Percentiles rank a stretch among this genome's conserved stretches.
Evolutionary conservation across 1,140 invertebrate genomes (phyloP).

Genomic region (Bombus sibiricus): DNA sequence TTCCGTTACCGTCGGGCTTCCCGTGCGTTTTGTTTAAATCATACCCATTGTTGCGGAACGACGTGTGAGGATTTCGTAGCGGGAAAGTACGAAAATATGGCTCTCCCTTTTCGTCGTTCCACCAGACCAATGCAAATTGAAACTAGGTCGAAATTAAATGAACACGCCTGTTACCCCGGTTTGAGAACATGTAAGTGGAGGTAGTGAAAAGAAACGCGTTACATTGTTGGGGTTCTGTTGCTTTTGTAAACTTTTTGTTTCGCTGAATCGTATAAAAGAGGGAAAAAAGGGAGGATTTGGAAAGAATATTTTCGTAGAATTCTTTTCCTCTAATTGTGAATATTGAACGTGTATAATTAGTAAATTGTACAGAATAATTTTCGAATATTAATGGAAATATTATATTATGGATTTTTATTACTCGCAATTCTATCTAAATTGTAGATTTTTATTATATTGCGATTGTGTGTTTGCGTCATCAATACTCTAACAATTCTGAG

Average conservation of each 20-base stretch:
- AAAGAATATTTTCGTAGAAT: not conserved
- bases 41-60: not conserved
- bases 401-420: no score
- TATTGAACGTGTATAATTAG: not conserved
- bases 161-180: not conserved
- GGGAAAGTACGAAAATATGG: not conserved
- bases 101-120: not conserved
- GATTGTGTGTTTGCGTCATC: not conserved
- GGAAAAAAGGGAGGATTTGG: not conserved
- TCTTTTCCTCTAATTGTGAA: not conserved
- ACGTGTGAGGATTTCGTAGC: not conserved
- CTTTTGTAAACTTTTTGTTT: not conserved
- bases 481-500: not conserved
- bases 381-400: not conserved
- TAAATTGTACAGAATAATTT: not conserved
- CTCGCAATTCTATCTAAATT: no score
- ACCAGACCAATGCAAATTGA: not conserved
- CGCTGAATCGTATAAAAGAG: not conserved
- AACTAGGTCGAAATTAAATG: constrained; percentile 18
- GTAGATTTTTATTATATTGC: no score
- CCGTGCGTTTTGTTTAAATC: constrained; percentile 15
- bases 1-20: not conserved
- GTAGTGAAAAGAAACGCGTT: not conserved
- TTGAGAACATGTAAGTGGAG: not conserved
- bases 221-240: not conserved